A percentile compares a stretch with the other conserved stretches of the same genome.
These are phyloP conservation scores for Maniola jurtina DNA, from an alignment of 1,140 invertebrate genomes.

Conservation along the genomic window DNA sequence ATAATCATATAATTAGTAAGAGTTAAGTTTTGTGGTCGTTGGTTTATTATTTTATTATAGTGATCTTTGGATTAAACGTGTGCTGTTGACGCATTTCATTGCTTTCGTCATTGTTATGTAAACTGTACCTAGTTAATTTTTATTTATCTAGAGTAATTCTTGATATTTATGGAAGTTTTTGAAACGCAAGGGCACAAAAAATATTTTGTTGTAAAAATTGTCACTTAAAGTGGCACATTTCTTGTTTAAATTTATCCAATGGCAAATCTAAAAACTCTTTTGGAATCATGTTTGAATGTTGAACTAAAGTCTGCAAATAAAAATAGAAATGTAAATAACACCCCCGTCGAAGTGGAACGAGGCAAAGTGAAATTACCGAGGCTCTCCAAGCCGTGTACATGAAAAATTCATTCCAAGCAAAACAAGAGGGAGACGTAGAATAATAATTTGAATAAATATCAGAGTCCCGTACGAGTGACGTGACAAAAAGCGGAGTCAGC, in stretches of 20 bases:
- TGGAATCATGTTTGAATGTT: too few species aligned
- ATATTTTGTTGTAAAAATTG: too few species aligned
- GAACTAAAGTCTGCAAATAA: neutral
- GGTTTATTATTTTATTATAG: slow-evolving; percentile 27
- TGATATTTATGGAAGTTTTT: too few species aligned
- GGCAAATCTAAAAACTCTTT: too few species aligned
- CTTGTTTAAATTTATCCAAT: too few species aligned
- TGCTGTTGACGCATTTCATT: neutral
- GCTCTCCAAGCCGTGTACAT: slow-evolving; percentile 63
- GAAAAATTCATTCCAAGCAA: slow-evolving; percentile 74
- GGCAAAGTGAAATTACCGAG: slow-evolving; percentile 70
- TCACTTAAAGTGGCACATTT: too few species aligned
- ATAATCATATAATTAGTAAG: slow-evolving; percentile 39
- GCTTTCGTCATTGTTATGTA: neutral
- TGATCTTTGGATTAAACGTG: slow-evolving; percentile 25
- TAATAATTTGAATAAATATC: slow-evolving; percentile 77
- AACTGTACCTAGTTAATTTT: too few species aligned
- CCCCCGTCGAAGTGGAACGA: slow-evolving; percentile 17
- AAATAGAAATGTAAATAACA: slow-evolving; percentile 15
- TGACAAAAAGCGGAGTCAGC: slow-evolving; percentile 66
- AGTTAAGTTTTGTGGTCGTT: slow-evolving; percentile 31
- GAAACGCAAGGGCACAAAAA: too few species aligned
- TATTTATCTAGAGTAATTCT: too few species aligned
- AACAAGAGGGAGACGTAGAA: slow-evolving; percentile 67
- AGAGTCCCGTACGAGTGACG: slow-evolving; percentile 58